Evolutionary conservation across 1,140 invertebrate genomes (phyloP).

Genomic region (Macrobrachium rosenbergii): DNA sequence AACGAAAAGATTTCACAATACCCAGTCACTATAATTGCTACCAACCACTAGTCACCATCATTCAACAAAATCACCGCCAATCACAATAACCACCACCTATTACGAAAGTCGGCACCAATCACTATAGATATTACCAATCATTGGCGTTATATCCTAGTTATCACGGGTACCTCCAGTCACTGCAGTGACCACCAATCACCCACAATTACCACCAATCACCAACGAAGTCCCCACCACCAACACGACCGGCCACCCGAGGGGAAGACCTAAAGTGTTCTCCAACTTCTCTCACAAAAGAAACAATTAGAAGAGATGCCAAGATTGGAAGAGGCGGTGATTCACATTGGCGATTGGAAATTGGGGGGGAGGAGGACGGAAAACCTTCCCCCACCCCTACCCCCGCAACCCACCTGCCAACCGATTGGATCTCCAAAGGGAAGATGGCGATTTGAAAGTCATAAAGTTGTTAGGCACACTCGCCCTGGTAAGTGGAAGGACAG

Average conservation of each 20-base stretch:
- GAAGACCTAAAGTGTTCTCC: too few species aligned
- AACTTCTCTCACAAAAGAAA: too few species aligned
- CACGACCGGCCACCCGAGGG: neutral
- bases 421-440: neutral
- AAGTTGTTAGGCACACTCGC: too few species aligned
- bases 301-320: too few species aligned
- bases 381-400: neutral
- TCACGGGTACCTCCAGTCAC: neutral
- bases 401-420: neutral
- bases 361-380: neutral
- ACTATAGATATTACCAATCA: neutral
- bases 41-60: too few species aligned
- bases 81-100: too few species aligned
- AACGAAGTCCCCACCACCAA: neutral
- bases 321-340: too few species aligned
- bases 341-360: neutral
- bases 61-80: too few species aligned
- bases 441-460: too few species aligned
- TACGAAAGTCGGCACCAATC: neutral
- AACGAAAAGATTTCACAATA: too few species aligned
- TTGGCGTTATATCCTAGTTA: neutral
- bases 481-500: too few species aligned
- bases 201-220: slow-evolving; percentile 1
- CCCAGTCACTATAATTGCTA: too few species aligned
- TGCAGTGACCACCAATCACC: neutral